Percentiles rank a stretch among this genome's conserved stretches.
Conservation (phyloP, 2,797 vertebrate species). For the Pseudocheirus occidentalis region DNA sequence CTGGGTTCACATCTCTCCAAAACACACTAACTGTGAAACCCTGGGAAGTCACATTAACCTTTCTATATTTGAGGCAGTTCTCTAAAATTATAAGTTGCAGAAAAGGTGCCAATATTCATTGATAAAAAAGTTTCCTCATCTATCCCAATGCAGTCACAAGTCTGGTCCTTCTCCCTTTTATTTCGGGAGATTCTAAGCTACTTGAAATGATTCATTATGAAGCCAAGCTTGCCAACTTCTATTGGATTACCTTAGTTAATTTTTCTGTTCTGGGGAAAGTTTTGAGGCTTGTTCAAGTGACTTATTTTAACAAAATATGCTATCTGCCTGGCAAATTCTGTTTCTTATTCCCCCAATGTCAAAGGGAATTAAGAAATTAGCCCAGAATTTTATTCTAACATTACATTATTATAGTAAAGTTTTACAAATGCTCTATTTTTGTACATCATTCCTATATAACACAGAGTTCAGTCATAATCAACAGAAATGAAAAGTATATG, state of each 20-base stretch:
- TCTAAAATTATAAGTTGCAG: background rate
- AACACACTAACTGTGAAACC: background rate
- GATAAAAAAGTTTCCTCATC: background rate
- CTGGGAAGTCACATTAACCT: background rate
- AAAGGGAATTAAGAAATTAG: constrained; percentile 35
- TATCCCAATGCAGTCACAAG: background rate
- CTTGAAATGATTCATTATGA: background rate
- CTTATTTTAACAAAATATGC: constrained; percentile 8
- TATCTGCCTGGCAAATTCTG: background rate
- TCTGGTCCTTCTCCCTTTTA: background rate
- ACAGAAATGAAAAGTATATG: constrained; percentile 49
- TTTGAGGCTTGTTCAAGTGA: constrained; percentile 4
- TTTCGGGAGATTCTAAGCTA: background rate
- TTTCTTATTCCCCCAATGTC: constrained; percentile 28
- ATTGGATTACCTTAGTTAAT: constrained; percentile 29
- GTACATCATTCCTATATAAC: constrained; percentile 20
- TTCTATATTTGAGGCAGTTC: background rate
- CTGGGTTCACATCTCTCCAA: background rate
- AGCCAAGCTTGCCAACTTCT: background rate
- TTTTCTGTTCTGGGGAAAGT: constrained; percentile 35
- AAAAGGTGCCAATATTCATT: background rate
- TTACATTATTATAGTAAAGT: constrained; percentile 47
- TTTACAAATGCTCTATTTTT: constrained; percentile 31
- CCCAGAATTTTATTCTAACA: constrained; percentile 31
- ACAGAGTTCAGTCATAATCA: background rate